phyloP scores from a whole-genome alignment of 2,113 vertebrate genomes.

The Chaetorhynchus papuensis region DNA sequence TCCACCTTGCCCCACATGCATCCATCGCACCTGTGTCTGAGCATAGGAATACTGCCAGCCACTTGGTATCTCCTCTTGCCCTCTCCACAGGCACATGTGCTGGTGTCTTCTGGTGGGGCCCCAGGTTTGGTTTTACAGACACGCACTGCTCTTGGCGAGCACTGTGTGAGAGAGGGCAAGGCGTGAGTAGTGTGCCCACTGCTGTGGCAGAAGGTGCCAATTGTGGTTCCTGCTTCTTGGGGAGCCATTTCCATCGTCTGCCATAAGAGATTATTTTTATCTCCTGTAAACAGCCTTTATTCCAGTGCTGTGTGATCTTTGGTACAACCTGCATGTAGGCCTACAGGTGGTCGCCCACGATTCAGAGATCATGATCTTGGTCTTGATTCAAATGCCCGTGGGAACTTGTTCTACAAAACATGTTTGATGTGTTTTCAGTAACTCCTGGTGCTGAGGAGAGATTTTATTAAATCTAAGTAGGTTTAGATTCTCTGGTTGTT shows the following conservation, averaged over 20 bases:
- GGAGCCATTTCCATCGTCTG: neutral
- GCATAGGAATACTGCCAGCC: neutral
- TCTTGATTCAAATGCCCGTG: neutral
- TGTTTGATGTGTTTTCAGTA: neutral
- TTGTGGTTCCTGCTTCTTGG: neutral
- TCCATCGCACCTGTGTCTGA: neutral
- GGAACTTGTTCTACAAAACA: neutral
- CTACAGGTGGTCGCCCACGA: neutral
- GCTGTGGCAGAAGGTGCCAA: neutral
- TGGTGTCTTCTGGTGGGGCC: neutral
- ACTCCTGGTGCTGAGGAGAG: neutral
- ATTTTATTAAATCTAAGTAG: neutral
- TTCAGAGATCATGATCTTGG: neutral
- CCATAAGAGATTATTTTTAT: neutral
- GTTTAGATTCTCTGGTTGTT: neutral
- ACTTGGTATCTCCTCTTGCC: neutral
- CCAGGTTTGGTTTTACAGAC: neutral
- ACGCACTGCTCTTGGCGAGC: fast-evolving
- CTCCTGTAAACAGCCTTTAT: neutral
- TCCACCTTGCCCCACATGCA: neutral
- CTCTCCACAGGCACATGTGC: neutral
- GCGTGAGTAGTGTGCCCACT: neutral
- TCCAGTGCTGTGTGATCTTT: neutral
- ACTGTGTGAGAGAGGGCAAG: neutral
- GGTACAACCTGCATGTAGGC: neutral